These are phyloP conservation scores for Solenodon paradoxus DNA, from an alignment of 2,113 vertebrate genomes.

Conservation along the genomic window DNA sequence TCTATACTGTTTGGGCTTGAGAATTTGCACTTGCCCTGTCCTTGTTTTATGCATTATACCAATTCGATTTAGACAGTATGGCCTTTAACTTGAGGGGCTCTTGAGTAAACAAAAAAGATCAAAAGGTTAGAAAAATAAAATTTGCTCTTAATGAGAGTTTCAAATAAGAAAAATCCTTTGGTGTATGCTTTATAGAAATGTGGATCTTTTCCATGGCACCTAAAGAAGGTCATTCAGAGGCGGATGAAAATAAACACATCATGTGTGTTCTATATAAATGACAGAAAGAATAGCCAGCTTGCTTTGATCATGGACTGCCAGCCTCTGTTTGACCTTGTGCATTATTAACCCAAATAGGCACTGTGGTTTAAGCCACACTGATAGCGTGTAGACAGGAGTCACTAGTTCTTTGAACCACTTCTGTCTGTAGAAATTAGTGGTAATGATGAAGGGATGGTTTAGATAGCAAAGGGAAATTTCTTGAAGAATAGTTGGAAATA, in stretches of 20 bases:
- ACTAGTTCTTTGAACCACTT: not conserved
- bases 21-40: conserved; percentile 10
- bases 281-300: conserved; percentile 57
- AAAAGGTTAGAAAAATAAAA: conserved; percentile 71
- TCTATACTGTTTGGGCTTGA: not conserved
- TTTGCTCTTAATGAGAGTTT: conserved; percentile 60
- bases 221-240: conserved; percentile 68
- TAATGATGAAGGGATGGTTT: not conserved
- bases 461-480: not conserved
- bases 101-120: conserved; percentile 67
- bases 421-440: conserved; percentile 8
- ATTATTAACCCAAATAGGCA: conserved; percentile 60
- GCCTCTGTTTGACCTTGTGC: conserved; percentile 63
- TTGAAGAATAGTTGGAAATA: not conserved
- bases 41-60: conserved; percentile 40
- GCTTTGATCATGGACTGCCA: conserved; percentile 71
- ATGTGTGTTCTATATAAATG: conserved; percentile 71
- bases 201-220: conserved; percentile 64
- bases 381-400: conserved; percentile 10
- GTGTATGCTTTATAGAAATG: conserved; percentile 53
- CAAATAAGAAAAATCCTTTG: conserved; percentile 52
- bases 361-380: conserved; percentile 8
- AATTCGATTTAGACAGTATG: conserved; percentile 47
- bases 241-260: conserved; percentile 71
- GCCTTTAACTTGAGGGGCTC: conserved; percentile 53